Base-by-base conservation (phyloP, 2,888 invertebrate genomes). In the Synanthedon tipuliformis region DNA sequence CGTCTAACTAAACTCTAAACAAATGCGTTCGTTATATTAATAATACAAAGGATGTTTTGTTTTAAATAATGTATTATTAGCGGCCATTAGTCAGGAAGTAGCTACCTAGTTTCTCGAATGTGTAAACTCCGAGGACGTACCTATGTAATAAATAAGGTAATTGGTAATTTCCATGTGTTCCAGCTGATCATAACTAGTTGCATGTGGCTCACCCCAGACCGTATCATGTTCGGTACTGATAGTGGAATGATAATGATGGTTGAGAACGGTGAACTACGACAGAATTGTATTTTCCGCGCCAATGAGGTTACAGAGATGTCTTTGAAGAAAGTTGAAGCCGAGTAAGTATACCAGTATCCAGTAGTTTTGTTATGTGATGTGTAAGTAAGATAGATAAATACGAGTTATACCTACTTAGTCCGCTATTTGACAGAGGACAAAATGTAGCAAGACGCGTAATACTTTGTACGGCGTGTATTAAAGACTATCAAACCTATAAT, bases 191-290 rank as follows among this genome's bases (percentile, higher is more conserved):
- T 95, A 61, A 91, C 92, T 11, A 92, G 92, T 50, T 91, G 93
- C 64, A 90, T 93, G 59, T 98, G 97, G 94, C 73, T 97, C 49
- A 92, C 93, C 2, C 89, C 94, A 55, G 97, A 97, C 66, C 88
- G 95, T 52, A 89, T 97, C n/a, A 80, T 95, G 59, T 92, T 93
- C 50, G 97, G 97, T 2, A 95, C 95, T 0, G 88, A 89, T 54
- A 91, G 90, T 55, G 95, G 95, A 23, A 87, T 91, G 58, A 86
- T 97, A 45, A 88, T 95, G 68, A 84, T 95, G 55, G 89, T 97
- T 54, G 97, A 97, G 73, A 93, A 93, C 61, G 96, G 96, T 0
- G 97, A 97, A 60, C 76, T 95, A 51, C 92, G 94, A 59, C 89
- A 89, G 48, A 86, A 87, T 64, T 88, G 88, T 61, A 73, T 91